phyloP scores from a whole-genome alignment of 2,113 vertebrate species.

The Thymallus thymallus region DNA sequence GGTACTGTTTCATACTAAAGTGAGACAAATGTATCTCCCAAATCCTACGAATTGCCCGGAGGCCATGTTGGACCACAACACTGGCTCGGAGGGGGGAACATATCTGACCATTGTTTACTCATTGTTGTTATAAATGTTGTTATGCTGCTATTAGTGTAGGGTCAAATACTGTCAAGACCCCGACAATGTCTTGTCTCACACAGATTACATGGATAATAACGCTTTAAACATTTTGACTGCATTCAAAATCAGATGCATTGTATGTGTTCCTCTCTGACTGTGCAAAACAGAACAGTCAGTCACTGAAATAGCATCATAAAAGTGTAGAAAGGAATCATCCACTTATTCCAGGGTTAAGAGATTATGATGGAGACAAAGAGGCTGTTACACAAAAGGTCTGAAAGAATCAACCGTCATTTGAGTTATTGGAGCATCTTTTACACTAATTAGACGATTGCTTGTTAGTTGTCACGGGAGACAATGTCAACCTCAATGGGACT shows the following conservation, averaged over 20 bases:
- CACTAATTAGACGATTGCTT: conserved; percentile 55
- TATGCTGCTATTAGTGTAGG: conserved; percentile 15
- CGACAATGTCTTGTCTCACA: conserved; percentile 25
- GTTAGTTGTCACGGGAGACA: conserved; percentile 53
- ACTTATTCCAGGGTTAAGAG: conserved; percentile 2
- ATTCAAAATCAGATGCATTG: conserved; percentile 20
- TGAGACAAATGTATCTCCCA: no score
- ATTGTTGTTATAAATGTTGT: conserved; percentile 21
- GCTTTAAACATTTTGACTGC: not conserved
- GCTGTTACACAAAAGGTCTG: conserved; percentile 26
- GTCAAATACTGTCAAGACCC: not conserved
- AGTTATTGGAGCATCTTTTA: conserved; percentile 57
- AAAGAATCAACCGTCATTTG: conserved; percentile 62
- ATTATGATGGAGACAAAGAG: conserved; percentile 17
- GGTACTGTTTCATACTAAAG: no score
- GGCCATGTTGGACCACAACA: no score
- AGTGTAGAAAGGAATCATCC: not conserved
- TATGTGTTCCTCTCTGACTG: conserved; percentile 23
- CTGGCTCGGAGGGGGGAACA: conserved; percentile 6
- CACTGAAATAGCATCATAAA: conserved; percentile 13
- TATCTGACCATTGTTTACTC: conserved; percentile 18
- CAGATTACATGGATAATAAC: no score
- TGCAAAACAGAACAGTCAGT: no score
- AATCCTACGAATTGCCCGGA: no score
- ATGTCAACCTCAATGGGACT: conserved; percentile 59